Percentiles rank a stretch among this genome's conserved stretches.
Conservation (phyloP, 2,113 vertebrate species). For the Pelvicachromis taeniatus region DNA sequence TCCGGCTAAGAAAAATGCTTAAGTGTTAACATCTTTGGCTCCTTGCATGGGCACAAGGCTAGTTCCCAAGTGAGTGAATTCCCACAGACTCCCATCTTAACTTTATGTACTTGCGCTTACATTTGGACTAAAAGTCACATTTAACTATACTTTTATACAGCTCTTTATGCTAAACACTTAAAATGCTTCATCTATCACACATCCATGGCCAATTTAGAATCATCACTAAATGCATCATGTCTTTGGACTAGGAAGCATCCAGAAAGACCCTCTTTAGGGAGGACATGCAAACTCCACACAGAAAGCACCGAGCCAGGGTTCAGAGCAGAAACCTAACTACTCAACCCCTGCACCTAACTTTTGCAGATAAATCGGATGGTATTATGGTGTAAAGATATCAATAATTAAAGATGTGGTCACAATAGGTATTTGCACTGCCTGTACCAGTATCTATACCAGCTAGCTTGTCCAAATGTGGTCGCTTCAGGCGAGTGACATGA, state of each 20-base stretch:
- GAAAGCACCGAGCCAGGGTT: not conserved
- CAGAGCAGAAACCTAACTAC: not conserved
- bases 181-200: no score
- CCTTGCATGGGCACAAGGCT: not conserved
- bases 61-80: not conserved
- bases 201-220: not conserved
- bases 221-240: not conserved
- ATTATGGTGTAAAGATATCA: not conserved
- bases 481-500: not conserved
- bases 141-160: not conserved
- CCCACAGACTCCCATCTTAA: not conserved
- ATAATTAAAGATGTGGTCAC: not conserved
- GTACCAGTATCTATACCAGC: not conserved
- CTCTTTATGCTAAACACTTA: accelerated
- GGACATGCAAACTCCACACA: not conserved
- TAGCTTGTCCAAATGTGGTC: not conserved
- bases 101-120: not conserved
- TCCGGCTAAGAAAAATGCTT: not conserved
- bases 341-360: not conserved
- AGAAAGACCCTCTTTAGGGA: not conserved
- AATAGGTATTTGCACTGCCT: not conserved
- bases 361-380: not conserved
- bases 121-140: not conserved
- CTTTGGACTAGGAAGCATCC: not conserved
- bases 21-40: not conserved